These are phyloP conservation scores for Antheraea assamensis DNA, from an alignment of 2,888 invertebrate species.

Conservation along the genomic window DNA sequence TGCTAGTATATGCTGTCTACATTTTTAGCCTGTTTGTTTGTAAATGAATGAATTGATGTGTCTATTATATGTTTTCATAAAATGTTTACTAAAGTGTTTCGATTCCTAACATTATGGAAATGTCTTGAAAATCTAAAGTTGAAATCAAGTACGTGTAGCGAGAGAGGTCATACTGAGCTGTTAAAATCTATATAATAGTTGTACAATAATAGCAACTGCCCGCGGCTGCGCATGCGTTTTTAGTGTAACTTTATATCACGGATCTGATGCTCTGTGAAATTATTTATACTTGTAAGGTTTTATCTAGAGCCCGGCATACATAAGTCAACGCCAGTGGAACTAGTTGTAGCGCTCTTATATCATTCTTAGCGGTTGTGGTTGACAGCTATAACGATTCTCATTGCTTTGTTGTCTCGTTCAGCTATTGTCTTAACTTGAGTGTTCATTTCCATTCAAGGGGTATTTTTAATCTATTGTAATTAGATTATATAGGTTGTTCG, in stretches of 20 bases:
- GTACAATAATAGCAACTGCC: no score
- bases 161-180: no score
- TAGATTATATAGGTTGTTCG: slow-evolving; percentile 35
- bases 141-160: no score
- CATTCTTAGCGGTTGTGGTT: slow-evolving; percentile 55
- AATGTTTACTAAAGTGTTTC: no score
- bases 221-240: no score
- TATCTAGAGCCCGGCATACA: background rate
- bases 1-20: no score
- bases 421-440: slow-evolving; percentile 55
- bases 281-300: background rate
- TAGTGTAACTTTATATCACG: background rate
- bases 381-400: slow-evolving; percentile 60
- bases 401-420: slow-evolving; percentile 62
- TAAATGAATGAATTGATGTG: no score
- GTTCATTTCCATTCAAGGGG: slow-evolving; percentile 56
- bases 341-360: slow-evolving; percentile 1
- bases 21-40: no score
- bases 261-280: background rate
- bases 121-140: no score
- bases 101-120: no score
- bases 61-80: no score
- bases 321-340: background rate
- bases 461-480: slow-evolving; percentile 49
- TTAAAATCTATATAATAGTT: no score